Conservation (phyloP, 2,113 vertebrate species). For the Myxocyprinus asiaticus region DNA sequence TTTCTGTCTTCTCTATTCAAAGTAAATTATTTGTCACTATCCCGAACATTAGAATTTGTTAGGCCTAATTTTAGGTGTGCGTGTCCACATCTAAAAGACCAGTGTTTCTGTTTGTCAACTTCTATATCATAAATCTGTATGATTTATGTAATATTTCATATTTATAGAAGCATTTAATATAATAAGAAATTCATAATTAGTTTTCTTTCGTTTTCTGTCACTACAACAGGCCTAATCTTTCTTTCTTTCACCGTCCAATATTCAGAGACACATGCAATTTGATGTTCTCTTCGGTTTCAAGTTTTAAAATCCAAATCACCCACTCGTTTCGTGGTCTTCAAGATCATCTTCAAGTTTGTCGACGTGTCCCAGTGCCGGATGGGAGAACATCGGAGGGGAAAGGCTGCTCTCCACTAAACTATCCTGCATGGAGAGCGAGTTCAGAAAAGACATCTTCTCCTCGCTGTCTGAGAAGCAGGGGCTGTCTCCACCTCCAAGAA, state of each 20-base stretch:
- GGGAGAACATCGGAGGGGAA: slow-evolving; percentile 78
- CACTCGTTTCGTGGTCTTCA: slow-evolving; percentile 80
- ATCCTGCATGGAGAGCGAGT: slow-evolving; percentile 78
- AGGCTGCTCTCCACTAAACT: slow-evolving; percentile 77
- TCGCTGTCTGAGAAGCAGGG: slow-evolving; percentile 84
- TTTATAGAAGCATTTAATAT: too few species aligned
- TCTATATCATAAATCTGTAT: neutral
- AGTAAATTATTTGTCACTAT: neutral
- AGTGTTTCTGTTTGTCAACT: neutral
- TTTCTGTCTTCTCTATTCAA: neutral
- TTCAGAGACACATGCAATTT: too few species aligned
- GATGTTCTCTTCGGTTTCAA: too few species aligned
- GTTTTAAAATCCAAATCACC: slow-evolving; percentile 66
- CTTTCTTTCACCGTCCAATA: neutral
- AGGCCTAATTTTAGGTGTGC: neutral
- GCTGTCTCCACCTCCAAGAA: slow-evolving; percentile 82
- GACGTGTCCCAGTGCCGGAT: slow-evolving; percentile 74
- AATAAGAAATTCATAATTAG: too few species aligned
- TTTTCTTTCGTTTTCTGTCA: too few species aligned
- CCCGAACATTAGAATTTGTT: neutral
- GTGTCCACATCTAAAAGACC: neutral
- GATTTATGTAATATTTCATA: neutral
- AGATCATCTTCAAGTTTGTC: slow-evolving; percentile 73
- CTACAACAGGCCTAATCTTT: neutral
- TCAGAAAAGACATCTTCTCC: slow-evolving; percentile 86